A percentile compares a stretch with the other conserved stretches of the same genome.
Evolutionary conservation across 2,888 invertebrate genomes (phyloP).

Genomic region (Psylliodes chrysocephalus): DNA sequence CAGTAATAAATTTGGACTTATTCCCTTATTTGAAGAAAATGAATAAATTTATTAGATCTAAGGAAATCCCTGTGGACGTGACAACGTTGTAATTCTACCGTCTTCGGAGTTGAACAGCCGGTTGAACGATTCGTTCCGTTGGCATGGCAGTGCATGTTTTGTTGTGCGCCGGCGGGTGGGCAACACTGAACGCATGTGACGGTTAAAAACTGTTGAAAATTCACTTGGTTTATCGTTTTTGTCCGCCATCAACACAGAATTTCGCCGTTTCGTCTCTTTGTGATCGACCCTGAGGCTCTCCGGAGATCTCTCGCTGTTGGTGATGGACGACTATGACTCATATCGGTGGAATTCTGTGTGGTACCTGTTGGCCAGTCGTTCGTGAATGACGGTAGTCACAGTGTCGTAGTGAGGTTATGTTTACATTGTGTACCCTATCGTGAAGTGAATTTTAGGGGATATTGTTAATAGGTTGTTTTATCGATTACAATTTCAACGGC

Average conservation of each 20-base stretch:
- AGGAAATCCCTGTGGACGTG: conserved; percentile 7
- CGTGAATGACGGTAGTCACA: conserved; percentile 33
- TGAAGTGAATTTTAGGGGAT: conserved; percentile 27
- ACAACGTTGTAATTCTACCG: conserved; percentile 23
- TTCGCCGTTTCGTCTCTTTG: conserved; percentile 26
- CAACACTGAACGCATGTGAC: conserved; percentile 35
- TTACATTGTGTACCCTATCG: conserved; percentile 29
- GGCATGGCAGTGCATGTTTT: conserved; percentile 34
- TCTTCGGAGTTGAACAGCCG: conserved; percentile 24
- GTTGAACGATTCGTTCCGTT: conserved; percentile 37
- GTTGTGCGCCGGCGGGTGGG: conserved; percentile 40
- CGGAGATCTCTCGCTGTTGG: conserved; percentile 30
- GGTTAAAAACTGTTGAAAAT: conserved; percentile 23
- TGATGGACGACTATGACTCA: conserved; percentile 45
- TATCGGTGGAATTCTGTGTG: conserved; percentile 45
- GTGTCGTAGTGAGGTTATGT: conserved; percentile 48
- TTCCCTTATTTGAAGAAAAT: too few species aligned
- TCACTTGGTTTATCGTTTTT: conserved; percentile 22
- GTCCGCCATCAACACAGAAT: neutral
- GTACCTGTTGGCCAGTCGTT: conserved; percentile 40
- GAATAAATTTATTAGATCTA: too few species aligned
- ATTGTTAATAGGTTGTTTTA: conserved; percentile 22
- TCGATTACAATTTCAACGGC: conserved; percentile 29
- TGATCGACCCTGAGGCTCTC: conserved; percentile 19
- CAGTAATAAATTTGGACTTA: too few species aligned